Conservation (phyloP, 92 coral and sea anemone species). For the Actinostola sp. region DNA sequence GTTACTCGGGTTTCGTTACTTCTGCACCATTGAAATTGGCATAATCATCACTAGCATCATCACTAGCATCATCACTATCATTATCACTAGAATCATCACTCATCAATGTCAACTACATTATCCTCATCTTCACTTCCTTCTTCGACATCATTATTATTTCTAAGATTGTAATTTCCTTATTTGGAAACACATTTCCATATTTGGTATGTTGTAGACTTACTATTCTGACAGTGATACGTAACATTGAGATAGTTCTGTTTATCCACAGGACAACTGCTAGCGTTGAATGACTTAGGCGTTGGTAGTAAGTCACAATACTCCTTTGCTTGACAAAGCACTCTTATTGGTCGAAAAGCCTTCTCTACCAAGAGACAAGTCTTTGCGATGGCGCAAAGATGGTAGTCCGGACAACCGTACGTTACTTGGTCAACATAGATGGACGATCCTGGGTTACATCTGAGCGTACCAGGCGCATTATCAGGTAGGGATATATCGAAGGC, state of each 20-base stretch:
- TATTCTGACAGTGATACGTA: constrained; percentile 45
- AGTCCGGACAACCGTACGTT: constrained; percentile 26
- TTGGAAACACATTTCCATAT: neutral
- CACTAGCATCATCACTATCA: neutral
- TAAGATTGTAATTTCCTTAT: neutral
- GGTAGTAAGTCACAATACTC: neutral
- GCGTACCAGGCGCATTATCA: neutral
- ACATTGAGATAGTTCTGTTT: constrained; percentile 46
- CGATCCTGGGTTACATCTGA: neutral
- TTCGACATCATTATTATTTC: neutral
- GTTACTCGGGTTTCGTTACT: neutral
- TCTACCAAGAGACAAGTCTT: constrained; percentile 7
- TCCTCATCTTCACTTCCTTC: neutral
- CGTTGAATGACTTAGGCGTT: constrained; percentile 28
- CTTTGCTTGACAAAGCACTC: constrained; percentile 7
- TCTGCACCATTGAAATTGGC: neutral
- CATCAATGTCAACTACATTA: too few relatives aligned
- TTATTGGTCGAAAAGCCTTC: neutral
- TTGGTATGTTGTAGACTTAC: constrained; percentile 14
- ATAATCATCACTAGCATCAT: neutral
- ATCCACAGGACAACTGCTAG: constrained; percentile 37
- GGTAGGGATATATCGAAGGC: constrained; percentile 20
- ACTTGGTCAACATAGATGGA: constrained; percentile 10
- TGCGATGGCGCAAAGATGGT: constrained; percentile 9
- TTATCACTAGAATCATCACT: neutral